phyloP scores from a whole-genome alignment of 1,140 invertebrate genomes.

The Helicoverpa zea region DNA sequence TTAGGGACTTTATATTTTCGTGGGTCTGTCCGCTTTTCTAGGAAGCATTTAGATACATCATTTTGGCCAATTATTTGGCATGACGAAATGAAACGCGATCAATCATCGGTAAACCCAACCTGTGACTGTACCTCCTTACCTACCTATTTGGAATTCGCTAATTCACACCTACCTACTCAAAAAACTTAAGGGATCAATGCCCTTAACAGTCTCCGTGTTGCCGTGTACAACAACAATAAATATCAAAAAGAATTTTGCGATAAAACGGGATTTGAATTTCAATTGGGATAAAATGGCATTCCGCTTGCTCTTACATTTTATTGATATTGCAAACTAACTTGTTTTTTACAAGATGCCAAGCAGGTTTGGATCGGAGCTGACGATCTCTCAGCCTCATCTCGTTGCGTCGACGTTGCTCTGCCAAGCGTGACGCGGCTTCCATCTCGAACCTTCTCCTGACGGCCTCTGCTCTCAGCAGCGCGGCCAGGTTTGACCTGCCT shows the following conservation, averaged over 20 bases:
- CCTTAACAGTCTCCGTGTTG: too few relatives aligned
- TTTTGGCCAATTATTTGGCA: too few relatives aligned
- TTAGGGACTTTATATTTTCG: too few relatives aligned
- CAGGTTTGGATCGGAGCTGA: slow-evolving; percentile 88
- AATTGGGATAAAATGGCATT: slow-evolving; percentile 7
- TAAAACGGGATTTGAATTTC: not conserved
- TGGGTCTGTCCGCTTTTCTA: too few relatives aligned
- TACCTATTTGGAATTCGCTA: too few relatives aligned
- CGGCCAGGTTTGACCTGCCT: slow-evolving; percentile 90
- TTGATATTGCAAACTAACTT: slow-evolving; percentile 66
- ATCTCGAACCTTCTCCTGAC: slow-evolving; percentile 89
- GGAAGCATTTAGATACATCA: too few relatives aligned
- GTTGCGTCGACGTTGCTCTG: slow-evolving; percentile 87
- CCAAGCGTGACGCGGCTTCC: slow-evolving; percentile 88
- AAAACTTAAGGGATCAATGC: too few relatives aligned
- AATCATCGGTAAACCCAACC: too few relatives aligned
- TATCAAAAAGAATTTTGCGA: not conserved
- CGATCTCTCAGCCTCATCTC: slow-evolving; percentile 88
- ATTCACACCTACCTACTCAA: too few relatives aligned
- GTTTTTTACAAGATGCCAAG: slow-evolving; percentile 90
- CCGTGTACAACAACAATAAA: not conserved
- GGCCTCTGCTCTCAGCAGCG: slow-evolving; percentile 90
- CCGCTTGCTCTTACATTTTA: slow-evolving; percentile 21
- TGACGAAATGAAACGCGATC: too few relatives aligned
- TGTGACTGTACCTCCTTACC: not conserved